Evolutionary conservation across 2,888 invertebrate species (phyloP), one percentile per base, ranked within the genome.

Genomic region (Epicampocera succincta): DNA sequence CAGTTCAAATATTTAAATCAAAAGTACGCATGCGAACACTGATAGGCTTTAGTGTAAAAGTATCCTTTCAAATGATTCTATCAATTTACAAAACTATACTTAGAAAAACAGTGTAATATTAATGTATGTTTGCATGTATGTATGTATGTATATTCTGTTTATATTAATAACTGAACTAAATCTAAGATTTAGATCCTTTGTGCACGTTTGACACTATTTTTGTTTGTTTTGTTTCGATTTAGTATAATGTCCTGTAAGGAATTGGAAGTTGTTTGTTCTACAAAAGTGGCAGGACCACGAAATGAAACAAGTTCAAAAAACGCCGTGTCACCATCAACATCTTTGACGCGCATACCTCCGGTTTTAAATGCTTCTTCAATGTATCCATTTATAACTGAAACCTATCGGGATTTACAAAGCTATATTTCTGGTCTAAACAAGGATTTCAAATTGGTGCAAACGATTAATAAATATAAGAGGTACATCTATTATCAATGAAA

Each of bases 391-490:
- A 66, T 82, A 54, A 61, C 52, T 11, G 60, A 66, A 6, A 78
- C 74, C 6, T 82, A 82, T 52, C 74, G 74, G 0, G 74, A 79
- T 4, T 42, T 82, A 54, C 50, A 71, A 15, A 69, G 71, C 1
- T 66, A 38, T 2, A 52, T 54, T 38, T 60, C 74, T 0, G 71
- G 54, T 12, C 12, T 82, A 17, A n/a, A 48, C 4, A 74, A 48
- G 9, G 42, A 71, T 50, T 6, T 38, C 13, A 42, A 56, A 13
- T 25, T 82, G 13, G 66, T 82, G 4, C 65, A 56, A 60, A 74
- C 54, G 17, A 66, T 82, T 17, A 82, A 78, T 66, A 82, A 75
- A 66, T 82, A 78, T 56, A 78, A 74, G 61, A 82, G 42, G 82
- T 82, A 78, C 29, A 58, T 29, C 1, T 38, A 17, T 42, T 61